Base-by-base conservation (phyloP, 2,888 invertebrate genomes). In the Synergus gifuensis region DNA sequence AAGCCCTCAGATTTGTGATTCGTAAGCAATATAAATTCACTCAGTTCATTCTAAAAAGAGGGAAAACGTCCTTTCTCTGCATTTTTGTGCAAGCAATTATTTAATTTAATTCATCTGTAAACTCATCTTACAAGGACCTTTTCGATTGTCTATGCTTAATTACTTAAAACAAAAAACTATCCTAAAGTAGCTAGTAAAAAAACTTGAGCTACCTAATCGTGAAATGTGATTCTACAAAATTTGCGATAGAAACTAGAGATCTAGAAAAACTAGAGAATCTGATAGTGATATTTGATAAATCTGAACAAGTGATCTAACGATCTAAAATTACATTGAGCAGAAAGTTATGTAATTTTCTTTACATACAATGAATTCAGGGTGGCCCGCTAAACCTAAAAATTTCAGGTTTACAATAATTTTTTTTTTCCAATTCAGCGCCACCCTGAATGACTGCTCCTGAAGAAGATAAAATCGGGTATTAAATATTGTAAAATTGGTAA, bases 291-390 rank as follows among this genome's bases (percentile, higher is more conserved):
- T 54, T 54, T 54, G 36, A 54, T 28, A 54, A 54, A 54, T 54
- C 36, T 54, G 40, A 73, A 73, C 54, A 28, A 73, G 54, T 73
- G 73, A 73, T n/a, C 54, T 73, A 73, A 73, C 40, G 54, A 54
- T 54, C 73, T 73, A 73, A 54, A n/a, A 73, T 54, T 73, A 73
- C 54, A 54, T 73, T 73, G 54, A 73, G 73, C 73, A 58, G 40
- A 73, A 62, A 54, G 36, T 73, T 54, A 73, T 73, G 73, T 73
- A 58, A 54, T 22, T 22, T 67, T 40, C 1, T n/a, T 54, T 58
- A 54, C 73, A 73, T 69, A 36, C 9, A 69, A 49, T 69, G 9
- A 49, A 69, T 36, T 36, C 36, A 36, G 36, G 36, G 36, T 36
- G 36, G 36, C 36, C 5, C 36, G 5, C 36, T 36, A 36, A 36